Conservation (phyloP, 2,888 invertebrate genomes). For the Protonemura montana region DNA sequence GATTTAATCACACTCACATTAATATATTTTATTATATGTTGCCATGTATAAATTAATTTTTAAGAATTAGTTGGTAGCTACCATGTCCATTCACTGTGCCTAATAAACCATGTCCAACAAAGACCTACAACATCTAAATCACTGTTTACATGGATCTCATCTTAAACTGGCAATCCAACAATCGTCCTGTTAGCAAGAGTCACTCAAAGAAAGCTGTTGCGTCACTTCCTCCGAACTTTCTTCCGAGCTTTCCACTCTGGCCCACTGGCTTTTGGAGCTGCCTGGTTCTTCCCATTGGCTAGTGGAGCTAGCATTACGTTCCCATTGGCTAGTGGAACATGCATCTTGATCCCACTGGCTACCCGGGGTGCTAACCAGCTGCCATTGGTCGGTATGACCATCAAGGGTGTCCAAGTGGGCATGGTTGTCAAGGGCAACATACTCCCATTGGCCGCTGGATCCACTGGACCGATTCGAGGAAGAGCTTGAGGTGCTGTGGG, state of each 20-base stretch:
- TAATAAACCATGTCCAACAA: not conserved
- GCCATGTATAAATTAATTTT: not conserved
- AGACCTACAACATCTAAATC: not conserved
- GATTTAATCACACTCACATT: conserved; percentile 2
- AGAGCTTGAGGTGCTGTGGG: not conserved
- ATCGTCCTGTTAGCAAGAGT: conserved; percentile 50
- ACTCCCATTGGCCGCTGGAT: not conserved
- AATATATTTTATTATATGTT: not conserved
- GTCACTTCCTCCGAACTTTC: not conserved
- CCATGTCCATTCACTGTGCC: not conserved
- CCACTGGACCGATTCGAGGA: not conserved
- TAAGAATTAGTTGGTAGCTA: not conserved
- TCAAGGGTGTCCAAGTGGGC: not conserved
- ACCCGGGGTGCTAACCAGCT: not conserved
- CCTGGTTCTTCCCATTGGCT: not conserved
- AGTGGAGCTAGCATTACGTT: no score
- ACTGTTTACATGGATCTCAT: not conserved
- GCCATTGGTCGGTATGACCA: no score
- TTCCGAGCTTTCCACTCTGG: not conserved
- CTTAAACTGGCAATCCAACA: not conserved
- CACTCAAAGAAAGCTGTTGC: conserved; percentile 51
- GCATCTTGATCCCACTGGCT: not conserved
- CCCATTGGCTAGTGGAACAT: no score
- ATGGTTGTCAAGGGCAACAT: not conserved
- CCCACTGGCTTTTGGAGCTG: not conserved